Evolutionary conservation across 2,888 invertebrate species (phyloP), one percentile per base, ranked within the genome.

Genomic region (Nephrotoma guestfalica): DNA sequence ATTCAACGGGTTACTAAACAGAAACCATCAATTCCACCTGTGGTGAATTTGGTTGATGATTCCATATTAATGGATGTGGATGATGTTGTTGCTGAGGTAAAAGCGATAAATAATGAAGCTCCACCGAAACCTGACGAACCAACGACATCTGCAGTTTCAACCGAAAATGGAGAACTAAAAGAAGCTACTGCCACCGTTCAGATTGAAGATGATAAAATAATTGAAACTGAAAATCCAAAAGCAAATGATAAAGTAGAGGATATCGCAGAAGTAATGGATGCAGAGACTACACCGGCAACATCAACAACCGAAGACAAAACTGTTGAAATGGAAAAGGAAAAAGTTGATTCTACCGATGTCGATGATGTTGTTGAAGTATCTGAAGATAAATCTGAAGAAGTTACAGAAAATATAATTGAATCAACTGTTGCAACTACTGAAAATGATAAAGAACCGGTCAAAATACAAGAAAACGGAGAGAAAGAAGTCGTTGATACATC

Each of bases 301-400:
- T 71, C 71, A 18, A 71, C 71, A 7, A 71, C 71, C 7, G 30
- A 30, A 30, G 30, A 9, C 42, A 87, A 87, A 83, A 88, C 87
- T 18, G 87, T 86, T 40, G 87, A 87, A 86, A 87, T n/a, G 6
- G 43, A 71, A 5, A 71, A 71, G 9, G 71, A 71, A 11, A 71
- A 71, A 71, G 89, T 88, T 2, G 88, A 89, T 88, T 88, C 89
- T 83, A 91, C 92, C 47, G 92, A 92, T 88, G 93, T 93, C 6
- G 92, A 92, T 18, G 91, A 92, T 87, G 89, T 90, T 86, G 89
- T 88, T 86, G 91, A 91, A 87, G 90, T 90, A 87, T 88, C 88
- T 41, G 88, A 88, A 13, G 83, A 88, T 41, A 87, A 87, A 40
- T 87, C 87, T 40, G 86, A 88, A 57, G 87, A 88, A 42, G 89